Evolutionary conservation across 2,888 invertebrate species (phyloP).

Genomic region (Lasioglossum zephyrum): DNA sequence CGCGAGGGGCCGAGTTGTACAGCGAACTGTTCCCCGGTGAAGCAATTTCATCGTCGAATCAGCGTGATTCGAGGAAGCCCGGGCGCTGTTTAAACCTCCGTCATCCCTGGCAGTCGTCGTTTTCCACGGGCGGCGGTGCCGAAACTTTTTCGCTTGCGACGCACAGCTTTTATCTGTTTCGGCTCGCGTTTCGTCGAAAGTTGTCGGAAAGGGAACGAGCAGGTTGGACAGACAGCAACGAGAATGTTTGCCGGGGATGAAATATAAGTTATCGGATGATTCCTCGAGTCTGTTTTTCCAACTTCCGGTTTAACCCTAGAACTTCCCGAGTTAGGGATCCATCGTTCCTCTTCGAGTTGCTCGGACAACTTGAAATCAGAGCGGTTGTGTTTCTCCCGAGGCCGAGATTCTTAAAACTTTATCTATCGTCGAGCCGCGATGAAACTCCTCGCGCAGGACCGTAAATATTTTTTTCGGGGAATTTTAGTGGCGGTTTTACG

Average conservation of each 20-base stretch:
- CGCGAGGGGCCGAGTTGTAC: not conserved
- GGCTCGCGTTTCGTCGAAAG: not conserved
- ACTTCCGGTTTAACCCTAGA: not conserved
- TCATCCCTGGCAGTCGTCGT: not conserved
- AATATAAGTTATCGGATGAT: not conserved
- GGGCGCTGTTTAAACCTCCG: conserved; percentile 17
- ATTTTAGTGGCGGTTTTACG: not conserved
- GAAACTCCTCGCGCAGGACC: not conserved
- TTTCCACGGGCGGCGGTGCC: not conserved
- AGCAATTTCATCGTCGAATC: conserved; percentile 34
- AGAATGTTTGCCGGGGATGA: not conserved
- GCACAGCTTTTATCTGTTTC: not conserved
- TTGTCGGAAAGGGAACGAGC: not conserved
- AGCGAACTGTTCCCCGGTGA: conserved; percentile 15
- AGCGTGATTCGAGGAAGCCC: conserved; percentile 28
- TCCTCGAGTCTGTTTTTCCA: not conserved
- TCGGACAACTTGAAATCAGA: not conserved
- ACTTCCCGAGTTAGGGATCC: not conserved
- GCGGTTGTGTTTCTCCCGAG: not conserved
- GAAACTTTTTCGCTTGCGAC: conserved; percentile 9
- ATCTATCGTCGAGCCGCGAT: not conserved
- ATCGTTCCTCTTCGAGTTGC: not conserved
- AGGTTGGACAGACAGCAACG: not conserved
- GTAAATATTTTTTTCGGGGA: not conserved
- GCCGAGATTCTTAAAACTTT: not conserved